Evolutionary conservation across 2,888 invertebrate species (phyloP), one percentile per base, ranked within the genome.

Genomic region (Leucophenga montana): DNA sequence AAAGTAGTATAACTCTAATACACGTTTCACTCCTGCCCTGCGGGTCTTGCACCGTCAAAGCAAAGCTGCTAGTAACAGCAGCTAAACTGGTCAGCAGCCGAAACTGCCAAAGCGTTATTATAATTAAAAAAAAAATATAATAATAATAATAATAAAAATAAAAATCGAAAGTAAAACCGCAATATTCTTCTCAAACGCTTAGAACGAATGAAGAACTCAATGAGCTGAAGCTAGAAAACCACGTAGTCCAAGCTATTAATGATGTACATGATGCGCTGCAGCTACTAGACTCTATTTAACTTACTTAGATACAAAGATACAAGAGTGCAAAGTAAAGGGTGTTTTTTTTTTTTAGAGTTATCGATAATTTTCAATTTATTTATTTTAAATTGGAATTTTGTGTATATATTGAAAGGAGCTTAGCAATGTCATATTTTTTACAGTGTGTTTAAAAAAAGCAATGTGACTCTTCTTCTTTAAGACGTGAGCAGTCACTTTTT

Each of bases 81-180:
- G 20, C 67, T 54, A 78, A 78, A 75, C 75, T 77, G 80, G 80
- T 75, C 78, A 75, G 66, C 16, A 18, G 53, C 18, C 14, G n/a
- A 50, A 65, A 57, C 11, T 56, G 31, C 56, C 22, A 67, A 31
- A 67, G 50, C 72, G 59, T 68, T 67, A 59, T 27, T 6, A 68
- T 31, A 70, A 44, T 44, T 64, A 50, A 31, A 33, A 69, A 64
- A 69, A 62, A 39, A 73, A 67, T 5, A 68, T 27, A 69, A 44
- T 44, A 61, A 50, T 22, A 33, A 69, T 59, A 69, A 62, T 27
- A 71, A 66, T 66, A 33, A 68, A 11, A 66, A 46, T 39, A 56
- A 74, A 74, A 71, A 66, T 69, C 65, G 64, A 56, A 53, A 53
- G 39, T 59, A 44, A 62, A 65, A 67, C 61, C 61, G 50, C 73